Evolutionary conservation across 2,888 invertebrate genomes (phyloP).

Genomic region (Diabrotica balteata): DNA sequence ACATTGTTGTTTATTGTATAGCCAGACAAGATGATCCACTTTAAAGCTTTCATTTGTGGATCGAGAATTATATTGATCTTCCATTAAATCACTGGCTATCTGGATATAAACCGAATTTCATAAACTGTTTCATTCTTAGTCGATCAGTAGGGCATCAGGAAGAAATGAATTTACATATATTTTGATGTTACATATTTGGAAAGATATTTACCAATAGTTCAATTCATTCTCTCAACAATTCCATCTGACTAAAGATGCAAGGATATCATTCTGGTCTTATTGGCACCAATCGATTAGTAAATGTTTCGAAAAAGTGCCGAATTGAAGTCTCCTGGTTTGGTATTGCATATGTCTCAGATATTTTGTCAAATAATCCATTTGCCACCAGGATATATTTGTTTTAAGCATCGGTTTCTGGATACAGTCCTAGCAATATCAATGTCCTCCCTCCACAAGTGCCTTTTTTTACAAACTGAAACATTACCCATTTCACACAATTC

Average conservation of each 20-base stretch:
- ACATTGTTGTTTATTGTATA: conserved; percentile 5
- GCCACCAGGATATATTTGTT: conserved; percentile 27
- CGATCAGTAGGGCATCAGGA: conserved; percentile 22
- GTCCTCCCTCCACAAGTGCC: conserved; percentile 30
- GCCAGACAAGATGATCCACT: conserved; percentile 11
- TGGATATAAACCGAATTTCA: conserved; percentile 20
- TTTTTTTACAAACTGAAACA: conserved; percentile 10
- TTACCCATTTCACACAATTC: conserved; percentile 20
- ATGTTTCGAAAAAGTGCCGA: conserved; percentile 41
- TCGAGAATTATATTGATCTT: conserved; percentile 6
- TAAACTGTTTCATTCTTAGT: conserved; percentile 21
- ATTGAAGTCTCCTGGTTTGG: conserved; percentile 34
- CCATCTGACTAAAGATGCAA: conserved; percentile 45
- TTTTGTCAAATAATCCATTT: conserved; percentile 26
- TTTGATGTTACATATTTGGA: conserved; percentile 17
- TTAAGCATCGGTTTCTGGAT: conserved; percentile 32
- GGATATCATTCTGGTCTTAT: not conserved
- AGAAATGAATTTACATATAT: conserved; percentile 5
- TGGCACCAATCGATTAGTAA: not conserved
- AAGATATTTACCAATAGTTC: conserved; percentile 38
- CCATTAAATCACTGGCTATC: conserved; percentile 4
- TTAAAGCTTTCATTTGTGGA: conserved; percentile 13
- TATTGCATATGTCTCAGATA: conserved; percentile 8
- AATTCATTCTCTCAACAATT: conserved; percentile 46
- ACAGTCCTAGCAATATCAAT: conserved; percentile 40